Evolutionary conservation across 2,797 vertebrate species (phyloP).

Genomic region (Coranthus polyacanthus): DNA sequence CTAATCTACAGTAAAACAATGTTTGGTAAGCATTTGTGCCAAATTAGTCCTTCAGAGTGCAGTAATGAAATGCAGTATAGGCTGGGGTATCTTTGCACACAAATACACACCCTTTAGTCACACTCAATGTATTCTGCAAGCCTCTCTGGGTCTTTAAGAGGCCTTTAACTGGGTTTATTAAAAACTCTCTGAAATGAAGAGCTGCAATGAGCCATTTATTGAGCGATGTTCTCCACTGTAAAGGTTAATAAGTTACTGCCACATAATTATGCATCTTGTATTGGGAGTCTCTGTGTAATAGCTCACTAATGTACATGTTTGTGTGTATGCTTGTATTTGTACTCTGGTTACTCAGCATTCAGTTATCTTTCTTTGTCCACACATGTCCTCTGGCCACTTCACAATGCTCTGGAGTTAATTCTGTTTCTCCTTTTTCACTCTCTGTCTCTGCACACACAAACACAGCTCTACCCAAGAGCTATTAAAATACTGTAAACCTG

Average conservation of each 20-base stretch:
- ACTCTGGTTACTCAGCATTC: neutral
- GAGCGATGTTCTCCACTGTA: conserved; percentile 73
- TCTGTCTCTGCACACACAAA: neutral
- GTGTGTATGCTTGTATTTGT: conserved; percentile 13
- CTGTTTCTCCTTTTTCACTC: too few species aligned
- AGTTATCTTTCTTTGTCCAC: conserved; percentile 15
- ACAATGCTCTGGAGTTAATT: neutral
- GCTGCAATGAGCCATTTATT: conserved; percentile 78
- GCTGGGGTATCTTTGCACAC: conserved; percentile 40
- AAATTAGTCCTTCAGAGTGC: conserved; percentile 30
- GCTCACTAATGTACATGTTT: conserved; percentile 33
- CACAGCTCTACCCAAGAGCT: neutral
- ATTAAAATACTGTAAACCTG: too few species aligned
- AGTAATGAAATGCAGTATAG: conserved; percentile 46
- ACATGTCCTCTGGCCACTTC: neutral
- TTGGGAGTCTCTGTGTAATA: conserved; percentile 46
- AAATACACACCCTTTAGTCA: conserved; percentile 50
- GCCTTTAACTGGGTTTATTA: conserved; percentile 73
- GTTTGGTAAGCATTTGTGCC: conserved; percentile 29
- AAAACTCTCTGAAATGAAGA: conserved; percentile 77
- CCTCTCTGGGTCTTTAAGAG: conserved; percentile 60
- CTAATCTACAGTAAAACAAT: conserved; percentile 24
- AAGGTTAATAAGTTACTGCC: conserved; percentile 83
- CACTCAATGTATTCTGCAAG: conserved; percentile 49
- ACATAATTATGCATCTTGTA: conserved; percentile 74